These are phyloP conservation scores for Copidosoma floridanum DNA, from an alignment of 1,140 invertebrate species.

Conservation along the genomic window DNA sequence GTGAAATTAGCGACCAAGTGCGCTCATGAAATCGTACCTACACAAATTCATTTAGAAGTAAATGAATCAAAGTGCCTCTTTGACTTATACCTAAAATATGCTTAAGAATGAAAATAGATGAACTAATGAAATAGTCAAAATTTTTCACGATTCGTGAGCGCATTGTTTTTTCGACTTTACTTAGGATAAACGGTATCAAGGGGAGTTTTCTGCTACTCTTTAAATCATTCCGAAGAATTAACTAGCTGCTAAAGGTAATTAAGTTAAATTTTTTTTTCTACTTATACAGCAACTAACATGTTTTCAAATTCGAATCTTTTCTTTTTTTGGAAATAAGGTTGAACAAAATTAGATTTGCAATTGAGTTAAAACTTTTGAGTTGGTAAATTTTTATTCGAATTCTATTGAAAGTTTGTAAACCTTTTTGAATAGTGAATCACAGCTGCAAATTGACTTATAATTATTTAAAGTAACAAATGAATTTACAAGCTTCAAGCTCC, in stretches of 20 bases:
- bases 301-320: slow-evolving; percentile 21
- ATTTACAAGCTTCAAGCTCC: background rate
- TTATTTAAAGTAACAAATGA: too few species aligned
- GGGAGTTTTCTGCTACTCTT: slow-evolving; percentile 48
- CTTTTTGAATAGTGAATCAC: too few species aligned
- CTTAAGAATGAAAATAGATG: background rate
- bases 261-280: slow-evolving; percentile 31
- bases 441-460: too few species aligned
- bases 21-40: slow-evolving; percentile 21
- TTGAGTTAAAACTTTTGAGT: slow-evolving; percentile 6
- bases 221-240: slow-evolving; percentile 48
- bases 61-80: too few species aligned
- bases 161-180: slow-evolving; percentile 14
- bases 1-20: slow-evolving; percentile 44
- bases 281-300: slow-evolving; percentile 35
- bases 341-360: background rate
- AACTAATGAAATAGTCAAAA: too few species aligned
- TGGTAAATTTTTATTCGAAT: too few species aligned
- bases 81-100: too few species aligned
- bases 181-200: slow-evolving; percentile 36
- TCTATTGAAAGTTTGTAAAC: too few species aligned
- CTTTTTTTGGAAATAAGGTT: slow-evolving; percentile 12
- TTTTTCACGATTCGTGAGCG: slow-evolving; percentile 14
- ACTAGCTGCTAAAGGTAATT: slow-evolving; percentile 30
- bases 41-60: too few species aligned